Percentiles rank a stretch among this genome's conserved stretches.
These are phyloP conservation scores for Drosophila novamexicana DNA, from an alignment of 1,140 invertebrate species.

Conservation along the genomic window DNA sequence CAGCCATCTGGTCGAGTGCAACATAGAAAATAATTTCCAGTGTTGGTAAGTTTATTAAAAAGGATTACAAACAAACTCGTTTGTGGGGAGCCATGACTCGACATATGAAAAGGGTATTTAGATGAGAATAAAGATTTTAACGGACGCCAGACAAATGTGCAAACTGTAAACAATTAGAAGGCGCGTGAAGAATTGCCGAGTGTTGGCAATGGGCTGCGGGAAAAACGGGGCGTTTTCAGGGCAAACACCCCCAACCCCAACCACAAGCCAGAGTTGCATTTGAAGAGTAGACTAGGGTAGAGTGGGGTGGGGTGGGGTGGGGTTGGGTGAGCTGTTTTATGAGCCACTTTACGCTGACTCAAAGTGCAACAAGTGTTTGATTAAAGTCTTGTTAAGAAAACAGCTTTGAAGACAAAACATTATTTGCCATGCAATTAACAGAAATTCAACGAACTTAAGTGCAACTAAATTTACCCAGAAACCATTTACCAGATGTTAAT, in stretches of 20 bases:
- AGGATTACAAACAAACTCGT: no score
- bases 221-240: slow-evolving; percentile 1
- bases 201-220: neutral
- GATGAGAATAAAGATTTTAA: slow-evolving; percentile 12
- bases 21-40: no score
- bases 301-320: no score
- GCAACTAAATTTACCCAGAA: neutral
- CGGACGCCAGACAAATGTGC: slow-evolving; percentile 29
- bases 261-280: neutral
- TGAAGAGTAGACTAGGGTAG: neutral
- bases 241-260: slow-evolving; percentile 36
- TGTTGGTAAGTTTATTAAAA: no score
- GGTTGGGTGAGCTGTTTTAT: neutral
- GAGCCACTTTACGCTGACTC: slow-evolving; percentile 18
- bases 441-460: slow-evolving; percentile 2
- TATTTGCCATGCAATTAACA: slow-evolving; percentile 22
- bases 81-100: no score
- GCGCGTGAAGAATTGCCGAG: neutral
- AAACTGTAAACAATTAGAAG: slow-evolving; percentile 27
- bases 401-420: slow-evolving; percentile 15
- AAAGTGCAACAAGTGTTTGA: slow-evolving; percentile 32
- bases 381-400: slow-evolving; percentile 12
- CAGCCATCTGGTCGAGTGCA: no score
- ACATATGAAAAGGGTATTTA: neutral
- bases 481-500: neutral